A percentile compares a stretch with the other conserved stretches of the same genome.
phyloP scores from a whole-genome alignment of 92 coral and sea anemone genomes.

The Parazoanthus swiftii region DNA sequence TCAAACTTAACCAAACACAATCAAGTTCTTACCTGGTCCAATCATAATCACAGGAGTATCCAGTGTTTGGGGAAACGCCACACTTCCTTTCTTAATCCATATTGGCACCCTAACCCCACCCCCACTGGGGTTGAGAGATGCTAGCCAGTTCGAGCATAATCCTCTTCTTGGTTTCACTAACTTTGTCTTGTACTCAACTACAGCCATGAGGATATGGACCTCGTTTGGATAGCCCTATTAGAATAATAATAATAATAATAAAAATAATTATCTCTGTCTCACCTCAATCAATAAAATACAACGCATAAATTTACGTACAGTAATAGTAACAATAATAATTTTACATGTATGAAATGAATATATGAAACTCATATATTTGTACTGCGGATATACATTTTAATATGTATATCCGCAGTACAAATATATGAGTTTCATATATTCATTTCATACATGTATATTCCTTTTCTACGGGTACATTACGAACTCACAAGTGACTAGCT shows the following conservation, averaged over 20 bases:
- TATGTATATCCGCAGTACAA: no score
- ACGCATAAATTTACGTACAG: neutral
- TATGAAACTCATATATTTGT: no score
- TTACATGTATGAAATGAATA: no score
- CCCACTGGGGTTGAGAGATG: conserved; percentile 64
- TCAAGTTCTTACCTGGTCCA: conserved; percentile 78
- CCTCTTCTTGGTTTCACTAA: conserved; percentile 83
- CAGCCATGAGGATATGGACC: conserved; percentile 93
- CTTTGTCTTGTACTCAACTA: conserved; percentile 90
- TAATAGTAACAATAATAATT: neutral
- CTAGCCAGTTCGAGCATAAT: conserved; percentile 95
- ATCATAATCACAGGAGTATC: conserved; percentile 85
- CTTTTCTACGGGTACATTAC: no score
- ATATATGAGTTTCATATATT: no score
- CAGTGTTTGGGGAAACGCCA: conserved; percentile 69
- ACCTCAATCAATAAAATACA: no score
- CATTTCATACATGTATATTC: no score
- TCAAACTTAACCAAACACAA: neutral
- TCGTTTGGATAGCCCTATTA: conserved; percentile 80
- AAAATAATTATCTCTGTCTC: no score
- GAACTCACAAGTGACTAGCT: no score
- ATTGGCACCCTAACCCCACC: conserved; percentile 62
- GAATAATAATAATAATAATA: neutral
- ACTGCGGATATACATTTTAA: no score
- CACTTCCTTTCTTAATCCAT: conserved; percentile 87